Percentiles rank a stretch among this genome's conserved stretches.
These are phyloP conservation scores for Dendrolimus pini DNA, from an alignment of 2,888 invertebrate species.

Conservation along the genomic window DNA sequence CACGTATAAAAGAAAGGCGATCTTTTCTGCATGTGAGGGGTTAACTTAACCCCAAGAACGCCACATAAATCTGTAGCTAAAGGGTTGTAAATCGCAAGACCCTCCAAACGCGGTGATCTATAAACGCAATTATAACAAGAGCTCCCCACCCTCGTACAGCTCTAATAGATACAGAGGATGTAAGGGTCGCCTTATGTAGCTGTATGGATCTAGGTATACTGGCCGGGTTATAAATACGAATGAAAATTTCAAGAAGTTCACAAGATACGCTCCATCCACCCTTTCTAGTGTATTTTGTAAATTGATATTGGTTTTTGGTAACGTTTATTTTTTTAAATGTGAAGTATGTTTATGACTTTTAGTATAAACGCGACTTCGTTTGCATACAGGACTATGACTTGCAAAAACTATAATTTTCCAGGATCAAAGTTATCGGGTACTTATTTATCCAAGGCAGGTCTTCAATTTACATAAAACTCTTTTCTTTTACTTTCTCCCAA, in stretches of 20 bases:
- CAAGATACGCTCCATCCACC: conserved; percentile 50
- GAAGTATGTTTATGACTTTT: conserved; percentile 12
- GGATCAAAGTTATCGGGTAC: too few relatives aligned
- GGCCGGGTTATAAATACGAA: conserved; percentile 52
- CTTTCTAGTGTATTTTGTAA: conserved; percentile 61
- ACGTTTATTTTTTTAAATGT: conserved; percentile 38
- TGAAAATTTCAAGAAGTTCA: conserved; percentile 61
- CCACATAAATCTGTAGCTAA: conserved; percentile 64
- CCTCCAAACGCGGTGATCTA: conserved; percentile 54
- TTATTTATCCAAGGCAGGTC: too few relatives aligned
- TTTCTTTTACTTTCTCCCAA: too few relatives aligned
- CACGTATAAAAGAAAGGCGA: conserved; percentile 70
- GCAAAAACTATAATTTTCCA: too few relatives aligned
- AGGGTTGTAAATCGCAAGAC: conserved; percentile 71
- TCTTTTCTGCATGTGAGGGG: conserved; percentile 60
- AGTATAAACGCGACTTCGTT: too few relatives aligned
- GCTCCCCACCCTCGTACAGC: conserved; percentile 11
- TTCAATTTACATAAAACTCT: too few relatives aligned
- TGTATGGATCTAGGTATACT: conserved; percentile 26
- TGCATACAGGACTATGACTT: too few relatives aligned
- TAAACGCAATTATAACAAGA: conserved; percentile 32
- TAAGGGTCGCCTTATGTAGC: conserved; percentile 12
- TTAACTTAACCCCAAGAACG: conserved; percentile 49
- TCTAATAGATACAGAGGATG: not conserved
- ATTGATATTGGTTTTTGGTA: conserved; percentile 53